A percentile compares a stretch with the other conserved stretches of the same genome.
Evolutionary conservation across 2,113 vertebrate genomes (phyloP).

Genomic region (Microcebus griseorufus): DNA sequence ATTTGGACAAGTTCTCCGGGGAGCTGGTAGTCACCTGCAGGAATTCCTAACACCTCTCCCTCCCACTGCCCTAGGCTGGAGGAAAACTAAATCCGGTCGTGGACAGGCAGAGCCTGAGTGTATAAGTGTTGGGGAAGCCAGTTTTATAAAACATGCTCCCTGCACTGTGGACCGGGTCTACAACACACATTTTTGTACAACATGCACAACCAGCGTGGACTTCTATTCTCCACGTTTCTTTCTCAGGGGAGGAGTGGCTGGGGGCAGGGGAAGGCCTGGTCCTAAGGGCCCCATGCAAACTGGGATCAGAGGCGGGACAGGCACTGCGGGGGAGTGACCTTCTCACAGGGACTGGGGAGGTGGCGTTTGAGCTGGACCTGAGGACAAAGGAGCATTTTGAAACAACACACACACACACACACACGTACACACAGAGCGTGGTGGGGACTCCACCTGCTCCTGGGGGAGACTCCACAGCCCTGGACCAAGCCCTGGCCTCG

Average conservation of each 20-base stretch:
- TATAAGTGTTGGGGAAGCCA: neutral
- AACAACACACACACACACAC: neutral
- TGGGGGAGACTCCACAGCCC: accelerated
- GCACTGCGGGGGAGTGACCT: neutral
- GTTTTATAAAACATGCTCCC: neutral
- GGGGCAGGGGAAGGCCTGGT: neutral
- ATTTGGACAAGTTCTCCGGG: neutral
- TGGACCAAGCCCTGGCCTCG: neutral
- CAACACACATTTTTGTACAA: neutral
- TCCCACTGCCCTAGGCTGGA: neutral
- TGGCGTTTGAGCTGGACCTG: neutral
- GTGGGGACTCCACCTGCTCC: neutral
- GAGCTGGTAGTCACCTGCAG: neutral
- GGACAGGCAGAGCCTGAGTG: neutral
- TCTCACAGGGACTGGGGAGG: neutral
- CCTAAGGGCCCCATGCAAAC: neutral
- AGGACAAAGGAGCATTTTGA: neutral
- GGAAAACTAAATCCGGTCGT: neutral
- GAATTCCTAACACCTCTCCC: neutral
- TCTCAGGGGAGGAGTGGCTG: neutral
- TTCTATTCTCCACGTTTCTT: neutral
- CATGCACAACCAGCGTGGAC: neutral
- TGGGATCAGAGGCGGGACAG: neutral
- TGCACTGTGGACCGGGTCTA: neutral
- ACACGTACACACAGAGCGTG: too few relatives aligned